Conservation (phyloP, 2,888 invertebrate species). For the Dastarcus helophoroides region DNA sequence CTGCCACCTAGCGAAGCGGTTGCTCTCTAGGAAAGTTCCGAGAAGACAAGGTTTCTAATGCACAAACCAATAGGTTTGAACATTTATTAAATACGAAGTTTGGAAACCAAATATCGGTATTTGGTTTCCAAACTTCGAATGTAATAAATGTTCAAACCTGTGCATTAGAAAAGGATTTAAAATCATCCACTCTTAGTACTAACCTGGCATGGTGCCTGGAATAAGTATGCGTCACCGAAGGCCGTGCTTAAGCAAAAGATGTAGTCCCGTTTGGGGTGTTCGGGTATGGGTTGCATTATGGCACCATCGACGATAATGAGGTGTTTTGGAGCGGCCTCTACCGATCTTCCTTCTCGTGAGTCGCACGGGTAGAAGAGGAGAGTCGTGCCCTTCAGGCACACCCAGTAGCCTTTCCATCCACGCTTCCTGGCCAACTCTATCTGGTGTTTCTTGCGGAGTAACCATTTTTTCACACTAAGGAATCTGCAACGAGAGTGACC, state of each 20-base stretch:
- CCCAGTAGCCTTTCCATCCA: slow-evolving; percentile 99
- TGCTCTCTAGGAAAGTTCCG: too few species aligned
- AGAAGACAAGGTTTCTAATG: too few species aligned
- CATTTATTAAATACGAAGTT: too few species aligned
- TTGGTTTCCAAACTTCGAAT: too few species aligned
- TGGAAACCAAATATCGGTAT: too few species aligned
- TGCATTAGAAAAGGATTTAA: background rate
- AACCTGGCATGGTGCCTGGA: slow-evolving; percentile 82
- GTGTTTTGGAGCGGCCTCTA: slow-evolving; percentile 89
- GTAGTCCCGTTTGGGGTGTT: slow-evolving; percentile 94
- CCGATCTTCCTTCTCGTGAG: slow-evolving; percentile 78
- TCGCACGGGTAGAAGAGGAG: slow-evolving; percentile 93
- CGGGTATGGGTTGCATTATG: slow-evolving; percentile 98
- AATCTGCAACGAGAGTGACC: slow-evolving; percentile 63
- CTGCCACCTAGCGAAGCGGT: too few species aligned
- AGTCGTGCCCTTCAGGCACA: slow-evolving; percentile 93
- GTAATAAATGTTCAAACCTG: too few species aligned
- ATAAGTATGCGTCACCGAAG: slow-evolving; percentile 94
- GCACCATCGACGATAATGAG: slow-evolving; percentile 93
- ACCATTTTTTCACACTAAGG: slow-evolving; percentile 96
- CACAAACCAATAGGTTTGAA: too few species aligned
- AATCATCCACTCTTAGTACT: slow-evolving; percentile 22
- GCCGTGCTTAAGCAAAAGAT: slow-evolving; percentile 97
- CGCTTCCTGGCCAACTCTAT: slow-evolving; percentile 91
- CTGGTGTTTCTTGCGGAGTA: slow-evolving; percentile 91